Percentiles rank a stretch among this genome's conserved stretches.
These are phyloP conservation scores for Neogobius melanostomus DNA, from an alignment of 2,113 vertebrate species.

Conservation along the genomic window DNA sequence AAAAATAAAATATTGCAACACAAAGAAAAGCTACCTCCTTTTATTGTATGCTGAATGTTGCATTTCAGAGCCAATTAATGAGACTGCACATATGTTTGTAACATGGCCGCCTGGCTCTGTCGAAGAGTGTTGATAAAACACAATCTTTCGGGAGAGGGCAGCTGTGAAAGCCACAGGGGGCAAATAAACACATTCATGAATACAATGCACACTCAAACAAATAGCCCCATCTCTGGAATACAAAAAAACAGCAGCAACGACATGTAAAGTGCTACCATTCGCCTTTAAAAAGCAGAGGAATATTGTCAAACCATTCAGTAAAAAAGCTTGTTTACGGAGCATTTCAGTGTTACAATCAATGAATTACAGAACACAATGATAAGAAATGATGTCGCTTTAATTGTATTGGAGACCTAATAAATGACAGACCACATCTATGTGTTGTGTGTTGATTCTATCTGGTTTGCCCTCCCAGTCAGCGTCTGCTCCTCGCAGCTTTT, in stretches of 20 bases:
- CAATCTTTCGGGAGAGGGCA: conserved; percentile 63
- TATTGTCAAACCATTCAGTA: conserved; percentile 28
- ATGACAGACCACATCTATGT: conserved; percentile 60
- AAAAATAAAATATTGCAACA: background rate
- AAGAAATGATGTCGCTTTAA: conserved; percentile 68
- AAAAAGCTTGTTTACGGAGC: conserved; percentile 39
- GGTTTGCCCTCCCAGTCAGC: conserved; percentile 30
- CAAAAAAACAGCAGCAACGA: conserved; percentile 61
- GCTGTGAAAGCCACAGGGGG: conserved; percentile 63
- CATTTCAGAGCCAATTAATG: conserved; percentile 44
- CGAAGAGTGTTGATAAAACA: conserved; percentile 60
- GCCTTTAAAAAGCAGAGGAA: conserved; percentile 34
- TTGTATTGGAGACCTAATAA: conserved; percentile 73
- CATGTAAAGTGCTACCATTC: conserved; percentile 23
- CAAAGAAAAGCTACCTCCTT: background rate
- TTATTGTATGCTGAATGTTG: background rate
- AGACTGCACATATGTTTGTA: conserved; percentile 56
- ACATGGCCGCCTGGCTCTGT: conserved; percentile 46
- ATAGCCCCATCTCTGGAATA: conserved; percentile 78
- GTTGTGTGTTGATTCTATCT: conserved; percentile 7
- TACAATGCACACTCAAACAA: conserved; percentile 76
- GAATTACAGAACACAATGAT: conserved; percentile 31
- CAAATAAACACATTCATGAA: conserved; percentile 72
- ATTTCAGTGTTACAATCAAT: conserved; percentile 55
- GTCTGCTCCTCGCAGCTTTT: conserved; percentile 59